These are phyloP conservation scores for Vombatus ursinus DNA, from an alignment of 2,113 vertebrate species.

Conservation along the genomic window DNA sequence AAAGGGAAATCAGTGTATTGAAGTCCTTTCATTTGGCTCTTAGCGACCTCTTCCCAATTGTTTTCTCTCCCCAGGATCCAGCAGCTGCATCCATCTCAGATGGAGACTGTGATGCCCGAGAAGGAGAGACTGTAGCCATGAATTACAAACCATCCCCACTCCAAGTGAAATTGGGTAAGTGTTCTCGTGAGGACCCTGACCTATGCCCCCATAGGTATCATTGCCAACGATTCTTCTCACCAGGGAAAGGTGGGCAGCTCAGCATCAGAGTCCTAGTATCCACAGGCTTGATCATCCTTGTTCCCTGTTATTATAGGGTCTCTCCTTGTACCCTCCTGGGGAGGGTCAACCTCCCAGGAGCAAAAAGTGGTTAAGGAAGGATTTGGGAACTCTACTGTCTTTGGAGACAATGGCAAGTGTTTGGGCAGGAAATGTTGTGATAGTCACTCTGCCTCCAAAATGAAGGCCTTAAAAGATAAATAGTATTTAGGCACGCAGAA, in stretches of 20 bases:
- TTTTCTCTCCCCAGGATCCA: constrained; percentile 89
- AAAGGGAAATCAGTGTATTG: not conserved
- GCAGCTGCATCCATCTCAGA: constrained; percentile 91
- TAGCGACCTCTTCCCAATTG: constrained; percentile 51
- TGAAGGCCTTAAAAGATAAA: not conserved
- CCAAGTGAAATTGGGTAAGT: constrained; percentile 97
- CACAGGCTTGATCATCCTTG: constrained; percentile 32
- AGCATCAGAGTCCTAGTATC: constrained; percentile 25
- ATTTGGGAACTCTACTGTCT: not conserved
- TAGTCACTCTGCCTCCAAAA: not conserved
- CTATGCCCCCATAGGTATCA: not conserved
- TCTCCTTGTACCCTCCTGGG: not conserved
- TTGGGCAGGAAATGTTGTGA: not conserved
- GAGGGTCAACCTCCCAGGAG: not conserved
- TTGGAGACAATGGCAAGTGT: not conserved
- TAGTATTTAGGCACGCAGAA: not conserved
- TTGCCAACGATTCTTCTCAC: not conserved
- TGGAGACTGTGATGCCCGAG: constrained; percentile 89
- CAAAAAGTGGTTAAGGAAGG: not conserved
- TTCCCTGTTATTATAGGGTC: not conserved
- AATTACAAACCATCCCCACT: constrained; percentile 98
- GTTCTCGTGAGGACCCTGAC: constrained; percentile 45
- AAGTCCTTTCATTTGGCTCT: not conserved
- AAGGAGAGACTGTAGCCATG: constrained; percentile 94
- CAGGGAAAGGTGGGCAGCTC: constrained; percentile 57